Percentiles rank a stretch among this genome's conserved stretches.
Conservation (phyloP, 2,113 vertebrate species). For the Alaudala cheleensis region DNA sequence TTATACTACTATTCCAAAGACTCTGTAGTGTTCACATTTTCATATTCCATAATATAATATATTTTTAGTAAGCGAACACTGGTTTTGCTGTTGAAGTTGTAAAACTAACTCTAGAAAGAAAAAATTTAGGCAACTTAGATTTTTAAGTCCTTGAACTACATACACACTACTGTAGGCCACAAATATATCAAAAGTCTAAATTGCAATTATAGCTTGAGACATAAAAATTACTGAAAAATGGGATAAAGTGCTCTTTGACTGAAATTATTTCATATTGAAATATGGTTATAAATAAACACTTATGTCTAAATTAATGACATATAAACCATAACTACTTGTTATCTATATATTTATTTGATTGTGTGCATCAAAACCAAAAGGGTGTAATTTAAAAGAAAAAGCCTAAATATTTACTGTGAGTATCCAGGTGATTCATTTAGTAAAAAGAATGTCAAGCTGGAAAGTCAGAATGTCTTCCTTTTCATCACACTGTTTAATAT, state of each 20-base stretch:
- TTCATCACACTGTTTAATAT: not conserved
- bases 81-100: not conserved
- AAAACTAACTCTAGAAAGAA: not conserved
- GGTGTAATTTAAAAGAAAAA: not conserved
- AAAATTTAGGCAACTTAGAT: not conserved
- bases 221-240: not conserved
- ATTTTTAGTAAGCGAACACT: not conserved
- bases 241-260: not conserved
- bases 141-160: not conserved
- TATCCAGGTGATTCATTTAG: not conserved
- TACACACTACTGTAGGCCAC: not conserved
- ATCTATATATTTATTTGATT: not conserved
- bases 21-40: not conserved
- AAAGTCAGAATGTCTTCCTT: not conserved
- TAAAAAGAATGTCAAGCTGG: not conserved
- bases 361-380: not conserved
- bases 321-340: not conserved
- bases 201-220: not conserved
- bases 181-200: not conserved
- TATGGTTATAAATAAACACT: not conserved
- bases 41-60: not conserved
- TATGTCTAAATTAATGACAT: not conserved
- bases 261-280: not conserved
- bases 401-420: not conserved
- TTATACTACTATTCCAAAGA: not conserved